Evolutionary conservation across 1,140 invertebrate species (phyloP).

Genomic region (Drosophila pectinifera): DNA sequence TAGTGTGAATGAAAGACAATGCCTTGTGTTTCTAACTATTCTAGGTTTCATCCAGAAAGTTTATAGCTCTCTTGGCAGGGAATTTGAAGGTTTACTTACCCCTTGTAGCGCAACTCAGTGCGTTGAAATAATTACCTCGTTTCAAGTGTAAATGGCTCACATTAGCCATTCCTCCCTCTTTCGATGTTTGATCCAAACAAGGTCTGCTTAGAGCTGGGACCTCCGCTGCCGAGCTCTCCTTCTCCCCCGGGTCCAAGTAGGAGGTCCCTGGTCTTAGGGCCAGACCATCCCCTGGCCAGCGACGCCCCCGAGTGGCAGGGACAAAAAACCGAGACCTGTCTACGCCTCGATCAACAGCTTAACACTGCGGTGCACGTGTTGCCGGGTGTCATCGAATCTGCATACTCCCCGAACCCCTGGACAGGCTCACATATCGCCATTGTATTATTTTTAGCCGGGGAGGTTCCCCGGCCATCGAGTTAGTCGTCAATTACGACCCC

Average conservation of each 20-base stretch:
- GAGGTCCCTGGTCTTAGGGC: conserved; percentile 52
- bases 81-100: background rate
- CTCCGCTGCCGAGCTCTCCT: conserved; percentile 11
- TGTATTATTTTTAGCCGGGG: conserved; percentile 39
- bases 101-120: conserved; percentile 7
- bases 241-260: conserved; percentile 64
- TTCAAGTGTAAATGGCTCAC: conserved; percentile 25
- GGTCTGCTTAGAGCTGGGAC: conserved; percentile 32
- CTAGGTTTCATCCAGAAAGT: background rate
- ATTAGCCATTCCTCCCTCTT: conserved; percentile 18
- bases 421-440: conserved; percentile 35
- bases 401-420: conserved; percentile 56
- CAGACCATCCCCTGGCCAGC: conserved; percentile 41
- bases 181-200: conserved; percentile 11
- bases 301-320: conserved; percentile 58
- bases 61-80: background rate
- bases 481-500: conserved; percentile 74
- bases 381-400: conserved; percentile 65
- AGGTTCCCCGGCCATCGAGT: conserved; percentile 60
- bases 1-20: background rate
- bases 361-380: conserved; percentile 68
- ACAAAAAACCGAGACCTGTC: conserved; percentile 56
- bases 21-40: background rate
- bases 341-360: conserved; percentile 63
- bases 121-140: conserved; percentile 19